A percentile compares a stretch with the other conserved stretches of the same genome.
Conservation (phyloP, 2,113 vertebrate species). For the Sorex fumeus region DNA sequence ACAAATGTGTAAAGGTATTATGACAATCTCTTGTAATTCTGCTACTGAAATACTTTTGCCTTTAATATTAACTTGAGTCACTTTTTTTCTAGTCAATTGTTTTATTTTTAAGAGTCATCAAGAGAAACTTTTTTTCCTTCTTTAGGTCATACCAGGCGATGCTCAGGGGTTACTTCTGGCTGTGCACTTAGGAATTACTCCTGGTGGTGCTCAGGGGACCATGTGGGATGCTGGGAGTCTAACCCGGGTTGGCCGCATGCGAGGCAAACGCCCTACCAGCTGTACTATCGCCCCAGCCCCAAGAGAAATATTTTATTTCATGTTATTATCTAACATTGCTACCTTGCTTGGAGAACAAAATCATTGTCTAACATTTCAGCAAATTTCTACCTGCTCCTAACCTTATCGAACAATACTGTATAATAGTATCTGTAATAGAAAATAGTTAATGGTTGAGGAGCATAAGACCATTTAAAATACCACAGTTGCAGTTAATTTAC, state of each 20-base stretch:
- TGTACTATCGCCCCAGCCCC: too few relatives aligned
- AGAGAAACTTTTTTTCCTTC: too few relatives aligned
- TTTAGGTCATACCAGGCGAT: too few relatives aligned
- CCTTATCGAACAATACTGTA: background rate
- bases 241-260: too few relatives aligned
- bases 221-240: too few relatives aligned
- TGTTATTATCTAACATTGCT: conserved; percentile 40
- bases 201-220: too few relatives aligned
- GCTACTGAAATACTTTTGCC: background rate
- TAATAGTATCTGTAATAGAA: conserved; percentile 9
- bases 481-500: conserved; percentile 22
- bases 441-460: conserved; percentile 26
- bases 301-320: conserved; percentile 39
- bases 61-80: background rate
- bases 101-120: conserved; percentile 45
- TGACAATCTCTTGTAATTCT: background rate
- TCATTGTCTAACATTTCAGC: conserved; percentile 8
- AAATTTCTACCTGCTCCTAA: background rate
- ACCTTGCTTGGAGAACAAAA: conserved; percentile 34
- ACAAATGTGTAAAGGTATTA: background rate
- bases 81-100: conserved; percentile 30
- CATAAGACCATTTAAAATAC: conserved; percentile 30
- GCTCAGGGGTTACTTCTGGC: too few relatives aligned
- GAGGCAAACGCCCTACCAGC: too few relatives aligned
- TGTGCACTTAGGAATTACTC: too few relatives aligned